Conservation (phyloP, 2,113 vertebrate genomes). For the Pituophis catenifer region DNA sequence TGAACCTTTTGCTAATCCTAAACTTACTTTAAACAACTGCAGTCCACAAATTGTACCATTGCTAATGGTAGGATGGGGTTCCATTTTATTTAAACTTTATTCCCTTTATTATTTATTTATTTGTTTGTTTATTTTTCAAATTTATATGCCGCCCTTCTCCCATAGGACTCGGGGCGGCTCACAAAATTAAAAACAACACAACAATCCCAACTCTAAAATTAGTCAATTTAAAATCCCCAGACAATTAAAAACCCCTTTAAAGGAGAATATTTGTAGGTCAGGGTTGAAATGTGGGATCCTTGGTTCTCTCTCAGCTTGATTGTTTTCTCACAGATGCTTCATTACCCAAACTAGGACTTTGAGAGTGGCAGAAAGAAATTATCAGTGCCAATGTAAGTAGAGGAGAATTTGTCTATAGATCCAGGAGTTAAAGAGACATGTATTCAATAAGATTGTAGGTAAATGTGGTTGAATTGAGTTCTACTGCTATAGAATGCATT, state of each 20-base stretch:
- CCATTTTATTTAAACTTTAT: slow-evolving; percentile 11
- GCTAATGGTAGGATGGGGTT: background rate
- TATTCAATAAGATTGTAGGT: background rate
- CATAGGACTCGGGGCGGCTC: too few species aligned
- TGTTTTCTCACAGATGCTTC: too few species aligned
- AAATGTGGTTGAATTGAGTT: background rate
- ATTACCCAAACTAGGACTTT: background rate
- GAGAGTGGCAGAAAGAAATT: background rate
- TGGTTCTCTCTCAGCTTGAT: too few species aligned
- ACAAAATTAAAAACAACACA: too few species aligned
- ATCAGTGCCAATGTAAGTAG: background rate
- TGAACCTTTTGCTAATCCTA: slow-evolving; percentile 20
- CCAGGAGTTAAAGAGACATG: background rate
- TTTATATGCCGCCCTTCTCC: too few species aligned
- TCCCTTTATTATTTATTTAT: background rate
- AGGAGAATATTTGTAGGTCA: too few species aligned
- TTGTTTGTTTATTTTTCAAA: too few species aligned
- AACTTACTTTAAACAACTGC: slow-evolving; percentile 19
- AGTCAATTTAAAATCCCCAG: too few species aligned
- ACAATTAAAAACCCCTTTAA: too few species aligned
- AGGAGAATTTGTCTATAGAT: background rate
- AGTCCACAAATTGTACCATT: slow-evolving; percentile 28
- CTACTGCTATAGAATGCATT: background rate
- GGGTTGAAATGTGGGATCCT: too few species aligned
- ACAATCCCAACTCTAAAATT: too few species aligned